Evolutionary conservation across 2,113 vertebrate genomes (phyloP).

Genomic region (Sphaerodactylus townsendi): DNA sequence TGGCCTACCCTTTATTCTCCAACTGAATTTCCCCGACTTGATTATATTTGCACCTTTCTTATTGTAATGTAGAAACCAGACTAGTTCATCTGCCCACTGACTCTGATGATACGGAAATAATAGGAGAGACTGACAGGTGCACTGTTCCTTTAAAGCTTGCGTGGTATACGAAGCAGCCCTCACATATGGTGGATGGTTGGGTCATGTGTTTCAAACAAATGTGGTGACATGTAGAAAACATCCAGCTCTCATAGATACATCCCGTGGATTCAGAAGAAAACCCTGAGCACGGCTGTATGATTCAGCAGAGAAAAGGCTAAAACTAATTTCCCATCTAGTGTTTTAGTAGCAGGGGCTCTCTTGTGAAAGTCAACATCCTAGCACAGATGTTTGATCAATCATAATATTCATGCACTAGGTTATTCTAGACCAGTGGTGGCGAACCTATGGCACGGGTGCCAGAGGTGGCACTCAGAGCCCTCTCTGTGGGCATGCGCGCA

Average conservation of each 20-base stretch:
- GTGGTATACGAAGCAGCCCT: fast-evolving
- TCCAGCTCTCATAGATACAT: neutral
- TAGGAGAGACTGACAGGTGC: neutral
- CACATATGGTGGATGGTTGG: neutral
- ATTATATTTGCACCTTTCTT: neutral
- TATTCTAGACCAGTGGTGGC: no score
- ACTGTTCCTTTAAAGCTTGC: neutral
- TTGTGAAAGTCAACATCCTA: neutral
- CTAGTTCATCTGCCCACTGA: neutral
- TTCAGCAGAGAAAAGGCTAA: constrained; percentile 36
- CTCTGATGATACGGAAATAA: neutral
- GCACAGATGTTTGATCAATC: neutral
- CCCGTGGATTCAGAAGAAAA: neutral
- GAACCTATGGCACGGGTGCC: no score
- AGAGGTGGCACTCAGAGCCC: no score
- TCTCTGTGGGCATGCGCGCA: no score
- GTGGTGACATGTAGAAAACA: neutral
- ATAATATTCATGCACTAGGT: neutral
- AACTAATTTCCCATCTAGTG: neutral
- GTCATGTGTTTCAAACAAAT: neutral
- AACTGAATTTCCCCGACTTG: fast-evolving
- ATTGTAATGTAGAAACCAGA: neutral
- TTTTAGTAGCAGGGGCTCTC: neutral
- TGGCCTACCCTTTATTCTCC: neutral
- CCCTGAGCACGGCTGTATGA: neutral